Evolutionary conservation across 2,888 invertebrate genomes (phyloP).

Genomic region (Cerastis rubricosa): DNA sequence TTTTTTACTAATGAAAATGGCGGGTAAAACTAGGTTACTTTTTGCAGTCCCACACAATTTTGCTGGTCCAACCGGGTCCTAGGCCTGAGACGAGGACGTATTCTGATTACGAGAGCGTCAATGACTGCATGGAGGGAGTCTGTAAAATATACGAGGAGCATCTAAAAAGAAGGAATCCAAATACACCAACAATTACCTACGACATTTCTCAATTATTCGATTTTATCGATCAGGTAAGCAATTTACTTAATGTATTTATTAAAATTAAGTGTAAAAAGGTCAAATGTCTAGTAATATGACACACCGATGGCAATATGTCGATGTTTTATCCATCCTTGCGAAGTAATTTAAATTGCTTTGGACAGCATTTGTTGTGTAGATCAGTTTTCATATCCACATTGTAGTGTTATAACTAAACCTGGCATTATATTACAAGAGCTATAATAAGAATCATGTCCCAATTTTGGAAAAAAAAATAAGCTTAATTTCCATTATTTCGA

Average conservation of each 20-base stretch:
- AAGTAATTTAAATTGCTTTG: not conserved
- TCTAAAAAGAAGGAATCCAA: conserved; percentile 98
- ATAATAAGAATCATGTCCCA: not conserved
- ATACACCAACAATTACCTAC: conserved; percentile 99
- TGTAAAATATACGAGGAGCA: conserved; percentile 99
- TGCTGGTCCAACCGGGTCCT: conserved; percentile 97
- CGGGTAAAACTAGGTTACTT: conserved; percentile 70
- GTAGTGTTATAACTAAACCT: not conserved
- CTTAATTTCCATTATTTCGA: too few relatives aligned
- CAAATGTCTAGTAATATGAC: conserved; percentile 12
- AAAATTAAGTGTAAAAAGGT: not conserved
- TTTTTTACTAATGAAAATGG: conserved; percentile 58
- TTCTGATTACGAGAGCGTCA: conserved; percentile 99
- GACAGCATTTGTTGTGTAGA: conserved; percentile 3
- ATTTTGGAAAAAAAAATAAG: not conserved
- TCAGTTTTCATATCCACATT: not conserved
- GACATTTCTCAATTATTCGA: conserved; percentile 99
- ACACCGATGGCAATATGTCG: not conserved
- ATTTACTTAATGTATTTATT: conserved; percentile 15
- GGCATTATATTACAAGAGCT: not conserved
- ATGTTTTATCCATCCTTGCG: not conserved
- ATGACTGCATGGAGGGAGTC: conserved; percentile 99
- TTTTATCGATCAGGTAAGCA: conserved; percentile 96
- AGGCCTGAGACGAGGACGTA: conserved; percentile 99
- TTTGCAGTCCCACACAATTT: conserved; percentile 98